Conservation (phyloP, 35 echinoderm and acorn worm genomes). For the Heliocidaris tuberculata region DNA sequence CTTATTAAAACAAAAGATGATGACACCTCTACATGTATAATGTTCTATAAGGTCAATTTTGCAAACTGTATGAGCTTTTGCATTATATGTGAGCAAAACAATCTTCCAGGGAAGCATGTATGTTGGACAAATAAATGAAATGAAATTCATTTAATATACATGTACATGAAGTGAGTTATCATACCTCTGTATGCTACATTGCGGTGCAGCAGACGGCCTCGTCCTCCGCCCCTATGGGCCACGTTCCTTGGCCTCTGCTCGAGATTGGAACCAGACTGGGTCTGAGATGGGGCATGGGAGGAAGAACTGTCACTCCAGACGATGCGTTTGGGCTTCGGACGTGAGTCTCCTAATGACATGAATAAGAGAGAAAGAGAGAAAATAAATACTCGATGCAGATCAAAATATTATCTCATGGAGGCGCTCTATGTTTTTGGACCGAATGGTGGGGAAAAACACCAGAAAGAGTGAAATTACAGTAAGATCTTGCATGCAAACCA, state of each 20-base stretch:
- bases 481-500: not conserved
- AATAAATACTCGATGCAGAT: not conserved
- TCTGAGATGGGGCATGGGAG: not conserved
- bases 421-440: not conserved
- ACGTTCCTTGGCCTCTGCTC: conserved; percentile 46
- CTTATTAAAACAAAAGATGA: too few species aligned
- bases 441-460: not conserved
- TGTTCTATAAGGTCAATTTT: too few species aligned
- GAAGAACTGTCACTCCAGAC: conserved; percentile 4
- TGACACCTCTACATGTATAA: too few species aligned
- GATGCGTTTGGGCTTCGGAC: not conserved
- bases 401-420: not conserved
- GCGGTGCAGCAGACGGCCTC: not conserved
- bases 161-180: not conserved
- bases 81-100: too few species aligned
- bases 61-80: too few species aligned
- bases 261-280: not conserved
- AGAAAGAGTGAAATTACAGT: not conserved
- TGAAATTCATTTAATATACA: too few species aligned
- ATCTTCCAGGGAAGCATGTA: too few species aligned
- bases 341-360: not conserved
- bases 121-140: too few species aligned
- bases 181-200: conserved; percentile 37
- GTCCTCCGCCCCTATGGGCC: conserved; percentile 1
- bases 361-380: not conserved